Percentiles rank a stretch among this genome's conserved stretches.
Conservation (phyloP, 1,140 invertebrate species). For the Orius insidiosus region DNA sequence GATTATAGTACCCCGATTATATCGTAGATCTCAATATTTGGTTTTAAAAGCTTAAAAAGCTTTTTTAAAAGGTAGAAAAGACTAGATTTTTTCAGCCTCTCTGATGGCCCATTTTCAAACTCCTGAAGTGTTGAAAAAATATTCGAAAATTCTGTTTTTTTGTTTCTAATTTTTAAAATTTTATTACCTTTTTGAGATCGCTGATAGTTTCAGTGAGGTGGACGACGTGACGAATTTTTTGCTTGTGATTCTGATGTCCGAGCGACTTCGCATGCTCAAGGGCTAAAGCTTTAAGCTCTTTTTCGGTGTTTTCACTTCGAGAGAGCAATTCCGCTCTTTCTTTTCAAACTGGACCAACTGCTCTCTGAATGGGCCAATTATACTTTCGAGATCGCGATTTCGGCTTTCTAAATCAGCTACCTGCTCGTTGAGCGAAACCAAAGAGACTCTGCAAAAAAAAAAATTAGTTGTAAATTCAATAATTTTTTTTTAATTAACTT, state of each 20-base stretch:
- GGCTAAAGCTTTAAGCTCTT: slow-evolving; percentile 14
- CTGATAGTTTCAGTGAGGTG: slow-evolving; percentile 10
- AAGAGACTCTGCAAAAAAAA: not conserved
- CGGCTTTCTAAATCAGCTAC: slow-evolving; percentile 13
- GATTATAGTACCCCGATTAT: no score
- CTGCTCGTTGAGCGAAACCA: not conserved
- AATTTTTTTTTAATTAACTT: not conserved
- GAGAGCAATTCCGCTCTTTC: slow-evolving; percentile 8
- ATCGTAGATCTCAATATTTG: no score
- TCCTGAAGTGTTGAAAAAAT: no score
- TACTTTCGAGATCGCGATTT: slow-evolving; percentile 13
- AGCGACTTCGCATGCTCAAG: slow-evolving; percentile 15
- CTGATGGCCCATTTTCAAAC: no score
- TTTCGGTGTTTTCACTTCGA: slow-evolving; percentile 12
- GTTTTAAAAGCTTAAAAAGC: no score
- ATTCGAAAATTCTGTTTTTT: no score
- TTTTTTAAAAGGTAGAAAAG: no score
- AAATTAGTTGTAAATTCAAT: not conserved
- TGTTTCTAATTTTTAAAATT: no score
- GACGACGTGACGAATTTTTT: slow-evolving; percentile 12
- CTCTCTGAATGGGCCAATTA: slow-evolving; percentile 14
- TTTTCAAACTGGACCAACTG: slow-evolving; percentile 15
- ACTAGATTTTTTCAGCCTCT: no score
- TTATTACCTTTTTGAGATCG: slow-evolving; percentile 12
- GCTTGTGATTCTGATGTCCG: slow-evolving; percentile 16